Conservation (phyloP, 2,888 invertebrate genomes). For the Sphaerophoria taeniata region DNA sequence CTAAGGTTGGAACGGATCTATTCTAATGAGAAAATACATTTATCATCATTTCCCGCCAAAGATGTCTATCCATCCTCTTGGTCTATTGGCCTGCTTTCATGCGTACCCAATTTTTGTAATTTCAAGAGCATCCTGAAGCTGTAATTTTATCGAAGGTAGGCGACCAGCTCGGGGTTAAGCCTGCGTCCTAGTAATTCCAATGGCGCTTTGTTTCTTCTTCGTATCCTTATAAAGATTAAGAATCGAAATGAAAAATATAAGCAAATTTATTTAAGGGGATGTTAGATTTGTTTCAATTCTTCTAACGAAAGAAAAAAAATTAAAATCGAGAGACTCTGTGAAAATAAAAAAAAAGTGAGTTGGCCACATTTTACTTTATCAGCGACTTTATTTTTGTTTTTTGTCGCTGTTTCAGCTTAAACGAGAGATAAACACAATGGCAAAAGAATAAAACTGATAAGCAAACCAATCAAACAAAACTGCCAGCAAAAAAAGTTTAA, state of each 20-base stretch:
- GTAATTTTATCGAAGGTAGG: too few relatives aligned
- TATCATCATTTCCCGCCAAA: slow-evolving; percentile 64
- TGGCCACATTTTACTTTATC: slow-evolving; percentile 52
- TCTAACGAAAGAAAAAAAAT: not conserved
- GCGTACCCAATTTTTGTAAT: slow-evolving; percentile 14
- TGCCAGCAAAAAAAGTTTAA: slow-evolving; percentile 26
- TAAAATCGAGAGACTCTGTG: slow-evolving; percentile 18
- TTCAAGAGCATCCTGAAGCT: slow-evolving; percentile 12
- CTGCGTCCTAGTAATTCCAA: slow-evolving; percentile 1
- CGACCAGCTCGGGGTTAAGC: not conserved
- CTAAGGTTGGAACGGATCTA: slow-evolving; percentile 48
- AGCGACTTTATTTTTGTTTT: slow-evolving; percentile 13
- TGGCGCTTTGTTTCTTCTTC: not conserved
- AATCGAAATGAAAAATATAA: slow-evolving; percentile 62
- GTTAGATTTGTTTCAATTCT: not conserved
- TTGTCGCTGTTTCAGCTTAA: not conserved
- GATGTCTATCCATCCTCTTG: slow-evolving; percentile 24
- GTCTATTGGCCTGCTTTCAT: slow-evolving; percentile 9
- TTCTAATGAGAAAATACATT: slow-evolving; percentile 71
- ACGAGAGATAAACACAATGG: slow-evolving; percentile 10
- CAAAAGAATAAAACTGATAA: slow-evolving; percentile 23
- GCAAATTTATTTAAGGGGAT: slow-evolving; percentile 41
- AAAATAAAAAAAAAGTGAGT: slow-evolving; percentile 60
- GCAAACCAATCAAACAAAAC: slow-evolving; percentile 24
- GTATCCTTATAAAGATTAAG: slow-evolving; percentile 22